Conservation (phyloP, 2,888 invertebrate species). For the Acleris holmiana region DNA sequence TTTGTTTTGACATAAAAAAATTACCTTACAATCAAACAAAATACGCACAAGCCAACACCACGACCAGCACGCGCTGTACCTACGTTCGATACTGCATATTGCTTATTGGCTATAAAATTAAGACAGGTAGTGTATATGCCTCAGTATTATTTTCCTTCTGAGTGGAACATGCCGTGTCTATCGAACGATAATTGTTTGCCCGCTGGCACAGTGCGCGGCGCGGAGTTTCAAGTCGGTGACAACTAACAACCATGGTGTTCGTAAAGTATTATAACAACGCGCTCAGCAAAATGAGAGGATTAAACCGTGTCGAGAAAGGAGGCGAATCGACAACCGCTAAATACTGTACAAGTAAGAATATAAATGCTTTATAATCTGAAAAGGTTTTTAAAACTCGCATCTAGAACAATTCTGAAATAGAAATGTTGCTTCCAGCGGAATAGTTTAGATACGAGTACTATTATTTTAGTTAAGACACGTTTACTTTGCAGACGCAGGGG, state of each 20-base stretch:
- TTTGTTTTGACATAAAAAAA: no score
- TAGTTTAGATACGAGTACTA: no score
- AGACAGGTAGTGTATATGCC: constrained; percentile 45
- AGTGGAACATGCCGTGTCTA: constrained; percentile 61
- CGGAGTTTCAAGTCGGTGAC: constrained; percentile 22
- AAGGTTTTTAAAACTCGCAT: no score
- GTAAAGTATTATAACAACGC: constrained; percentile 18
- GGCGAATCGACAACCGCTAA: constrained; percentile 41
- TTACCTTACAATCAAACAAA: no score
- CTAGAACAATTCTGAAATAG: no score
- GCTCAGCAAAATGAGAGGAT: constrained; percentile 29
- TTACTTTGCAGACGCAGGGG: not conserved
- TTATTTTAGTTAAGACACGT: constrained; percentile 10
- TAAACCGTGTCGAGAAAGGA: constrained; percentile 45
- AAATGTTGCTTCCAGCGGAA: no score
- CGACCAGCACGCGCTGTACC: constrained; percentile 51
- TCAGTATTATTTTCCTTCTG: constrained; percentile 57
- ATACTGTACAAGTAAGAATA: constrained; percentile 58
- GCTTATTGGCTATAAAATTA: constrained; percentile 49
- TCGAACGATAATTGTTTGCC: constrained; percentile 30
- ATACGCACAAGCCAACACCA: constrained; percentile 38
- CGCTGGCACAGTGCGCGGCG: constrained; percentile 5
- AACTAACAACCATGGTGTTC: constrained; percentile 24
- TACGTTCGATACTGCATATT: constrained; percentile 46
- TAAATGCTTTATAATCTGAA: constrained; percentile 20